A percentile compares a stretch with the other conserved stretches of the same genome.
Evolutionary conservation across 2,888 invertebrate genomes (phyloP).

Genomic region (Drosophila villosipedis): DNA sequence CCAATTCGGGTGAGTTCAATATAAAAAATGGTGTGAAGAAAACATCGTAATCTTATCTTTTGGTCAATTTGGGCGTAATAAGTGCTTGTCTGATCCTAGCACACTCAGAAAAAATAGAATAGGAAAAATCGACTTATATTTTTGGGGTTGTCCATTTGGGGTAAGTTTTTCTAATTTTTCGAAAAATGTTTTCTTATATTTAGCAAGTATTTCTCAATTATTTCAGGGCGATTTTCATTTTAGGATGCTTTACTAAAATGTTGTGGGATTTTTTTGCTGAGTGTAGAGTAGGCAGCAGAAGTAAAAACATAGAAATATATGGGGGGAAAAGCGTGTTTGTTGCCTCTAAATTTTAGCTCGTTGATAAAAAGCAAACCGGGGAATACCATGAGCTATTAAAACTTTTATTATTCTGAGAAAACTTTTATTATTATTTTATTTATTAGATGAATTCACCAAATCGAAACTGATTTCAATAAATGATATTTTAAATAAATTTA

Average conservation of each 20-base stretch:
- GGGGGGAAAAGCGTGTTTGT: background rate
- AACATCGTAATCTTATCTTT: slow-evolving; percentile 40
- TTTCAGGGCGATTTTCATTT: background rate
- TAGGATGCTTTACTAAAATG: too few relatives aligned
- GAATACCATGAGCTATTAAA: background rate
- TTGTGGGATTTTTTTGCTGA: background rate
- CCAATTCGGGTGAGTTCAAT: slow-evolving; percentile 73
- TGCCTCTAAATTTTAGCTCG: slow-evolving; percentile 11
- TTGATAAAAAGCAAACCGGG: background rate
- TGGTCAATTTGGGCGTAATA: slow-evolving; percentile 20
- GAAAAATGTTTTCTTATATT: background rate
- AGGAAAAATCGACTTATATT: background rate
- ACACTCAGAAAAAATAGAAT: background rate
- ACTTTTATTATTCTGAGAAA: too few relatives aligned
- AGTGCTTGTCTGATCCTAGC: background rate
- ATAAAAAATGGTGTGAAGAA: slow-evolving; percentile 21
- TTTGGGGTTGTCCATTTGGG: background rate
- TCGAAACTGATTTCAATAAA: background rate
- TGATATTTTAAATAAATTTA: background rate
- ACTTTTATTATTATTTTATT: background rate
- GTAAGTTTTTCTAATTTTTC: background rate
- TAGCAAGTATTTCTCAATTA: background rate
- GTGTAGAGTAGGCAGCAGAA: background rate
- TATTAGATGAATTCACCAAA: background rate
- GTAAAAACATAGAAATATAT: background rate